Percentiles rank a stretch among this genome's conserved stretches.
Evolutionary conservation across 37 sponge, comb jelly and placozoan genomes (phyloP).

Genomic region (Theonella swinhoei): DNA sequence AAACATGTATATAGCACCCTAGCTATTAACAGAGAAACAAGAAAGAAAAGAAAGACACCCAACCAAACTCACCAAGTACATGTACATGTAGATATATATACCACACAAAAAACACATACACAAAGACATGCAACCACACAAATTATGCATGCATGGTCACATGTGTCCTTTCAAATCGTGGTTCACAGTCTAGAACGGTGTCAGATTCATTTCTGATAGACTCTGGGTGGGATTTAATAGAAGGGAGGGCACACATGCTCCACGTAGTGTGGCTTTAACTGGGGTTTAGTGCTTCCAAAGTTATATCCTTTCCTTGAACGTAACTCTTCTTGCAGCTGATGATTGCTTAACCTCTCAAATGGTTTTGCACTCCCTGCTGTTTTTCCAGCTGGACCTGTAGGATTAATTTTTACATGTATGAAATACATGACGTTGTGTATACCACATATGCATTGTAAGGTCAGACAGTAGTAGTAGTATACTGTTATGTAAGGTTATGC

Average conservation of each 20-base stretch:
- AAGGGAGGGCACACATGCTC: constrained; percentile 12
- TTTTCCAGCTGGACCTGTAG: not conserved
- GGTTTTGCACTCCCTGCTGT: not conserved
- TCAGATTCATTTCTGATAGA: not conserved
- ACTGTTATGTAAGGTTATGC: too few species aligned
- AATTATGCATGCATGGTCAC: not conserved
- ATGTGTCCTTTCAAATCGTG: not conserved
- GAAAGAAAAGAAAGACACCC: too few species aligned
- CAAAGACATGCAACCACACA: too few species aligned
- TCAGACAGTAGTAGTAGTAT: too few species aligned
- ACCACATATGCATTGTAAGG: too few species aligned
- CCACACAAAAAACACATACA: too few species aligned
- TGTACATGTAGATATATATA: too few species aligned
- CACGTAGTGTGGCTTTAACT: not conserved
- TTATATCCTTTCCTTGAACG: not conserved
- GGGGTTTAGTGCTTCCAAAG: not conserved
- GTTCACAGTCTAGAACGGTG: not conserved
- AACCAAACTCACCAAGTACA: too few species aligned
- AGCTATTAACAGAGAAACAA: not conserved
- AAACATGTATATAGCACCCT: too few species aligned
- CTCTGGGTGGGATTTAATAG: constrained; percentile 1
- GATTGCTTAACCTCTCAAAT: not conserved
- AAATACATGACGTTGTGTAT: not conserved
- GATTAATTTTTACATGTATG: too few species aligned
- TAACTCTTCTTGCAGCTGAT: not conserved